A percentile compares a stretch with the other conserved stretches of the same genome.
These are phyloP conservation scores for Cydia amplana DNA, from an alignment of 1,140 invertebrate species.

Conservation along the genomic window DNA sequence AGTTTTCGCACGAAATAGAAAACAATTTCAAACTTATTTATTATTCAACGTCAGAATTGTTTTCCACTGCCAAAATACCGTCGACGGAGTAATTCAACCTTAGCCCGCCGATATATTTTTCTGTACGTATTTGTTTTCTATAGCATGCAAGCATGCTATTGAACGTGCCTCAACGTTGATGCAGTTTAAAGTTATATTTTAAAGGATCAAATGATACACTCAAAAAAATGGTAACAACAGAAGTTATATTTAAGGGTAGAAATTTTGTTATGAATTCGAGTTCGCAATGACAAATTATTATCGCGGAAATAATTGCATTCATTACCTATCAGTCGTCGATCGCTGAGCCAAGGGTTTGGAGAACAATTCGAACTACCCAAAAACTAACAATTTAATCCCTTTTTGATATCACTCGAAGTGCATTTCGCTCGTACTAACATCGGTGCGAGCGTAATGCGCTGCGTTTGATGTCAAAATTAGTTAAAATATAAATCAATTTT, in stretches of 20 bases:
- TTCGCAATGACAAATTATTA: background rate
- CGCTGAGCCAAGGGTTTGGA: background rate
- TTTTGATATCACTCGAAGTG: background rate
- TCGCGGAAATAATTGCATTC: constrained; percentile 15
- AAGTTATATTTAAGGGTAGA: no score
- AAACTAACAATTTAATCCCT: background rate
- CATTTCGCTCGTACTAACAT: background rate
- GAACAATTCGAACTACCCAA: background rate
- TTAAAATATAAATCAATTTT: background rate
- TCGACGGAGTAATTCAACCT: background rate
- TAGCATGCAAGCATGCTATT: background rate
- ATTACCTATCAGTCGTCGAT: constrained; percentile 11
- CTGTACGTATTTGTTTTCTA: constrained; percentile 43
- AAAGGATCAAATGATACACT: no score
- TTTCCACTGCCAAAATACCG: constrained; percentile 16
- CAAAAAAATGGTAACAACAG: no score
- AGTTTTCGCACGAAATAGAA: background rate
- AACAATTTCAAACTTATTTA: constrained; percentile 11
- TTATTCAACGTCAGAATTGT: background rate
- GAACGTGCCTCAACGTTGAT: no score
- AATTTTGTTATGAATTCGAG: background rate
- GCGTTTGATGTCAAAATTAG: no score
- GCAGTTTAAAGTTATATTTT: no score
- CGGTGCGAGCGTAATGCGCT: no score
- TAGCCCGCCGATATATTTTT: constrained; percentile 37